Evolutionary conservation across 2,888 invertebrate species (phyloP).

Genomic region (Gastracanthus pulcherrimus): DNA sequence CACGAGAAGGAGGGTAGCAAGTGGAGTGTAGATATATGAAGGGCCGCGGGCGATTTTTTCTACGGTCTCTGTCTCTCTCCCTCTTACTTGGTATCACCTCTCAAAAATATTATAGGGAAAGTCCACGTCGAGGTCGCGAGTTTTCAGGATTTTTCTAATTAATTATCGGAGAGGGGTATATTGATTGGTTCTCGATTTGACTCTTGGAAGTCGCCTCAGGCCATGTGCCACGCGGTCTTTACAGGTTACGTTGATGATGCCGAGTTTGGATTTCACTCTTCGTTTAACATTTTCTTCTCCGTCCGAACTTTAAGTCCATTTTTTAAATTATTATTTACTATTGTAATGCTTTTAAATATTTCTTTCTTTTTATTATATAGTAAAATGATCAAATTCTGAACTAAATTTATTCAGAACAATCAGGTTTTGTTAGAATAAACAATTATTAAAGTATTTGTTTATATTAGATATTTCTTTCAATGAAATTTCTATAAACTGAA

Average conservation of each 20-base stretch:
- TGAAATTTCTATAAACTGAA: too few relatives aligned
- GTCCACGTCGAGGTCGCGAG: constrained; percentile 41
- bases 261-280: too few relatives aligned
- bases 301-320: not conserved
- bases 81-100: not conserved
- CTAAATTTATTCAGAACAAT: too few relatives aligned
- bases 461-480: too few relatives aligned
- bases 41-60: constrained; percentile 69
- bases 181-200: constrained; percentile 71
- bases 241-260: too few relatives aligned
- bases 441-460: too few relatives aligned
- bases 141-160: constrained; percentile 72
- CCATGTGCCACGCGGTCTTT: constrained; percentile 40
- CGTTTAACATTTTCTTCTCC: not conserved
- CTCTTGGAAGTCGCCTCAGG: constrained; percentile 62
- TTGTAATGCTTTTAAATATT: not conserved
- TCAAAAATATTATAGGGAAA: constrained; percentile 25
- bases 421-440: too few relatives aligned
- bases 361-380: too few relatives aligned
- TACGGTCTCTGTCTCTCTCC: constrained; percentile 44
- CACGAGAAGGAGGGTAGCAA: not conserved
- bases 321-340: not conserved
- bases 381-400: too few relatives aligned
- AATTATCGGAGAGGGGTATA: constrained; percentile 67
- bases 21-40: constrained; percentile 35